Percentiles rank a stretch among this genome's conserved stretches.
Evolutionary conservation across 2,888 invertebrate genomes (phyloP).

Genomic region (Ptilodon capucinus): DNA sequence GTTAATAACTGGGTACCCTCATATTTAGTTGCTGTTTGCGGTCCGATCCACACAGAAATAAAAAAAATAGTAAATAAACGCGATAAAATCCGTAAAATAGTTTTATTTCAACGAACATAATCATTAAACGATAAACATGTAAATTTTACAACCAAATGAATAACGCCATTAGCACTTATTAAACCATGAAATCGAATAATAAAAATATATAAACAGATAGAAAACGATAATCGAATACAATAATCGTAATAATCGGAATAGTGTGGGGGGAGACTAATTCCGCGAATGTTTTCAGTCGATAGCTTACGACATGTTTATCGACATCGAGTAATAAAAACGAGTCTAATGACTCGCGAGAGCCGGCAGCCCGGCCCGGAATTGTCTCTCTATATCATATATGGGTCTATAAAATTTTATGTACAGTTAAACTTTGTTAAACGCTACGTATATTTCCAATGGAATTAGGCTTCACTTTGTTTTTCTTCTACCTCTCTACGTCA

Average conservation of each 20-base stretch:
- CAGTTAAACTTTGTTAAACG: slow-evolving; percentile 79
- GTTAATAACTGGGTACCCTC: too few species aligned
- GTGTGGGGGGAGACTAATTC: slow-evolving; percentile 69
- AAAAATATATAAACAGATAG: slow-evolving; percentile 50
- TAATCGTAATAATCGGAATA: slow-evolving; percentile 71
- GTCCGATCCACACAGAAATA: too few species aligned
- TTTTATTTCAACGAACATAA: neutral
- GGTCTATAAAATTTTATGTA: slow-evolving; percentile 81
- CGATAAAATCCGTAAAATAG: too few species aligned
- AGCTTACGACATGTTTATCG: slow-evolving; percentile 80
- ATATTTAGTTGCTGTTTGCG: too few species aligned
- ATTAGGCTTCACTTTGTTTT: slow-evolving; percentile 39
- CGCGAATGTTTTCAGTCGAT: slow-evolving; percentile 78
- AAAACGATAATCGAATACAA: slow-evolving; percentile 60
- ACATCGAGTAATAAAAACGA: slow-evolving; percentile 78
- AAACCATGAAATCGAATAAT: slow-evolving; percentile 43
- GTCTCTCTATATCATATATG: slow-evolving; percentile 81
- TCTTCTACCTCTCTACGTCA: slow-evolving; percentile 9
- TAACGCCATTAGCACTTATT: slow-evolving; percentile 8
- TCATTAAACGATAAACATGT: neutral
- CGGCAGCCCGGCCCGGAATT: slow-evolving; percentile 62
- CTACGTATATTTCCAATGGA: slow-evolving; percentile 43
- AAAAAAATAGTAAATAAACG: too few species aligned
- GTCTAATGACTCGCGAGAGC: slow-evolving; percentile 78
- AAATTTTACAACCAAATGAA: slow-evolving; percentile 5